These are phyloP conservation scores for Ptychodera flava DNA, from an alignment of 35 echinoderm and acorn worm species.

Conservation along the genomic window DNA sequence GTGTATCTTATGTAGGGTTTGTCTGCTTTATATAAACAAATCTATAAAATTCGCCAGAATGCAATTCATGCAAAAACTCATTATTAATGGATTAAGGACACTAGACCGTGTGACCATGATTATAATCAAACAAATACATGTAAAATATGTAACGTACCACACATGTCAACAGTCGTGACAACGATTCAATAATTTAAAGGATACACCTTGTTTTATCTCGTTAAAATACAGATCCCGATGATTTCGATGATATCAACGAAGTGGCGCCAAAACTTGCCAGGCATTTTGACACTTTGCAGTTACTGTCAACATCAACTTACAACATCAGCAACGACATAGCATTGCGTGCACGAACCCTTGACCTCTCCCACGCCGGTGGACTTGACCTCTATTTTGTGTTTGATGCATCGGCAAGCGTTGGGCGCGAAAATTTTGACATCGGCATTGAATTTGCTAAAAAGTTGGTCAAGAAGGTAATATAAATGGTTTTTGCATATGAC, in stretches of 20 bases:
- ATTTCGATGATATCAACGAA: background rate
- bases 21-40: no score
- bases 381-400: background rate
- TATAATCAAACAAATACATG: no score
- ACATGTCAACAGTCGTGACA: no score
- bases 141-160: no score
- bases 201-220: no score
- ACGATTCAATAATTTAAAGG: no score
- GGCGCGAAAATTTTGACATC: background rate
- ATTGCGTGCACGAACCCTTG: background rate
- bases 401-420: background rate
- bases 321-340: background rate
- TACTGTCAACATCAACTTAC: background rate
- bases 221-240: background rate
- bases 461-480: background rate
- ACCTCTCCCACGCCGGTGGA: background rate
- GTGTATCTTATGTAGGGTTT: no score
- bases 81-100: no score
- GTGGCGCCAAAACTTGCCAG: background rate
- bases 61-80: no score
- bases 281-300: background rate
- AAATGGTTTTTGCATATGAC: no score
- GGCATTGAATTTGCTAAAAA: background rate
- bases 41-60: no score
- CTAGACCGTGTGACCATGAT: no score